These are phyloP conservation scores for Scomber scombrus DNA, from an alignment of 2,113 vertebrate species.

Conservation along the genomic window DNA sequence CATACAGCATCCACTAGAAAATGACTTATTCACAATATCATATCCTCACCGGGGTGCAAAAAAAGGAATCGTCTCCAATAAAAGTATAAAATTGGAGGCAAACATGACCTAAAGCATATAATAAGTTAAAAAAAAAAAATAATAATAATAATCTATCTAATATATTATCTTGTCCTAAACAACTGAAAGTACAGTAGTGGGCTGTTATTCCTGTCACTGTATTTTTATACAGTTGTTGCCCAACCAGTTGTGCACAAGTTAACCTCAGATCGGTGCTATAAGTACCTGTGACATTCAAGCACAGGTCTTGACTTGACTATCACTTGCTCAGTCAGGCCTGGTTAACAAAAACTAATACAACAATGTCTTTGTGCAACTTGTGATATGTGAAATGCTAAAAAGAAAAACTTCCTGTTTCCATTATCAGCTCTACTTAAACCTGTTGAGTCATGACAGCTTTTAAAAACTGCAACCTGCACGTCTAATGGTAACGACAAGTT, in stretches of 20 bases:
- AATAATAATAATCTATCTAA: not conserved
- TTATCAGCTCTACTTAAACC: not conserved
- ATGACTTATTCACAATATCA: not conserved
- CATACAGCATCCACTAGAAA: not conserved
- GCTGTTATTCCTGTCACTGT: not conserved
- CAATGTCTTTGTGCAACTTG: conserved; percentile 12
- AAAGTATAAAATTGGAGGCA: not conserved
- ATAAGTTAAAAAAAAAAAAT: not conserved
- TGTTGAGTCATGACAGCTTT: not conserved
- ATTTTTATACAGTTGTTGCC: not conserved
- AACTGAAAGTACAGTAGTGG: not conserved
- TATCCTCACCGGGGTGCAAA: not conserved
- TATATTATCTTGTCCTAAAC: not conserved
- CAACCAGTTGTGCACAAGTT: no score
- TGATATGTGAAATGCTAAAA: not conserved
- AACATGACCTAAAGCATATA: not conserved
- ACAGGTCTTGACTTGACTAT: conserved; percentile 3
- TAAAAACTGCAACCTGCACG: not conserved
- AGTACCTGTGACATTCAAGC: not conserved
- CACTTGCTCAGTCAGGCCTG: not conserved
- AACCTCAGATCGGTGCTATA: not conserved
- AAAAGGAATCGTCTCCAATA: not conserved
- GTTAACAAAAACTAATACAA: conserved; percentile 32
- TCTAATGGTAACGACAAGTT: not conserved
- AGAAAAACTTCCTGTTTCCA: not conserved